Percentiles rank a stretch among this genome's conserved stretches.
Evolutionary conservation across 2,113 vertebrate genomes (phyloP).

Genomic region (Rhynchomys soricoides): DNA sequence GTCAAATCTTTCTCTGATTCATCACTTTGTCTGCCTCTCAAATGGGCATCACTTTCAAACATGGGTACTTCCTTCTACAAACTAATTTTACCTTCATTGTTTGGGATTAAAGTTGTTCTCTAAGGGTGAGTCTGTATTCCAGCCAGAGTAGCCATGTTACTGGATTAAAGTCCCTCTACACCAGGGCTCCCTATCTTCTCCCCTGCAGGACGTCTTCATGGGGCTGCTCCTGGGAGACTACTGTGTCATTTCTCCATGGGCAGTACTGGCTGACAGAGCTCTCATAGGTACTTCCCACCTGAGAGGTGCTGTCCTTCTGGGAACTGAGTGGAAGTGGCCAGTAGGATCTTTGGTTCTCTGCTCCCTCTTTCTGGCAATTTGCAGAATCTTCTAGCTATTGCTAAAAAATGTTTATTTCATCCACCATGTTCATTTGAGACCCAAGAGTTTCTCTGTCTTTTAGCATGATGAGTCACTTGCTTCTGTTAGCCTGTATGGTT

Average conservation of each 20-base stretch:
- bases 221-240: neutral
- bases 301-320: neutral
- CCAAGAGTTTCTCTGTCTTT: neutral
- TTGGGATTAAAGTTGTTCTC: too few species aligned
- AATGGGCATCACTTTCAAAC: too few species aligned
- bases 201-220: rapidly evolving
- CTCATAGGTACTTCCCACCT: rapidly evolving
- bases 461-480: neutral
- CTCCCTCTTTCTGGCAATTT: neutral
- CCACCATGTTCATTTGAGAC: neutral
- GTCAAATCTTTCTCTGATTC: too few species aligned
- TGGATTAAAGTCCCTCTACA: too few species aligned
- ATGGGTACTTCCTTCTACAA: too few species aligned
- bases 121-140: too few species aligned
- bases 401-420: neutral
- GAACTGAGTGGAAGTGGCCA: neutral
- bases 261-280: too few species aligned
- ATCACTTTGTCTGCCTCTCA: too few species aligned
- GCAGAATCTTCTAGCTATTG: too few species aligned
- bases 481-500: neutral
- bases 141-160: too few species aligned
- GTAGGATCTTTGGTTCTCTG: too few species aligned
- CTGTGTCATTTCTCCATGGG: rapidly evolving
- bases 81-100: too few species aligned
- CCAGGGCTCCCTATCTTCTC: neutral